A percentile compares a stretch with the other conserved stretches of the same genome.
These are phyloP conservation scores for Diplolepis rosae DNA, from an alignment of 2,888 invertebrate species.

Conservation along the genomic window DNA sequence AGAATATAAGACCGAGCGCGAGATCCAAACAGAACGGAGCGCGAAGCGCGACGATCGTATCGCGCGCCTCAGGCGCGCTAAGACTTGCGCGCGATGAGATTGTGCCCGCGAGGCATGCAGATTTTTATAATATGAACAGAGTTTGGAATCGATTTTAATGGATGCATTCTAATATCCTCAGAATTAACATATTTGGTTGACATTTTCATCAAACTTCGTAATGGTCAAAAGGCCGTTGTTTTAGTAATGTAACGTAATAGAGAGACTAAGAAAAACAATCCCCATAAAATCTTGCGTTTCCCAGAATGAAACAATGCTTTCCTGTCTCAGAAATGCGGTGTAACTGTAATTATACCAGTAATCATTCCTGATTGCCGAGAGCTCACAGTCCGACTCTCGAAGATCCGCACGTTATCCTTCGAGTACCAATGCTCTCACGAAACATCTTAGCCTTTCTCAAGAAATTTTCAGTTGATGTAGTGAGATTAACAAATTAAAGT, in stretches of 20 bases:
- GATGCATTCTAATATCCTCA: no score
- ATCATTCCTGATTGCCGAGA: conserved; percentile 62
- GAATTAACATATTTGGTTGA: background rate
- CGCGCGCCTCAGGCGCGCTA: no score
- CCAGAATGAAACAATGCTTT: conserved; percentile 65
- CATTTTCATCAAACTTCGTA: background rate
- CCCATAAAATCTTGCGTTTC: conserved; percentile 60
- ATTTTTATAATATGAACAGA: no score
- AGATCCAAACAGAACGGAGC: no score
- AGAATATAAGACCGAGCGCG: no score
- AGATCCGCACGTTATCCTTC: conserved; percentile 45
- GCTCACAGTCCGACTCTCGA: conserved; percentile 39
- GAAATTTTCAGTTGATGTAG: conserved; percentile 14
- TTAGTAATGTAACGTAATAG: conserved; percentile 38
- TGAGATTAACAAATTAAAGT: background rate
- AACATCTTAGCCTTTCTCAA: conserved; percentile 34
- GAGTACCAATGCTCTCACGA: conserved; percentile 38
- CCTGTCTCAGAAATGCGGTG: conserved; percentile 56
- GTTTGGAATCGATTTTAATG: no score
- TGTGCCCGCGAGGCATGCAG: no score
- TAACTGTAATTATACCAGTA: conserved; percentile 66
- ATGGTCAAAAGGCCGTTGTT: conserved; percentile 1
- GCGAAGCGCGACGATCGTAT: no score
- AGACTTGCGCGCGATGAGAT: no score
- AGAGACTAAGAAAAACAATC: conserved; percentile 51